Conservation (phyloP, 2,888 invertebrate genomes). For the Athetis lepigone region DNA sequence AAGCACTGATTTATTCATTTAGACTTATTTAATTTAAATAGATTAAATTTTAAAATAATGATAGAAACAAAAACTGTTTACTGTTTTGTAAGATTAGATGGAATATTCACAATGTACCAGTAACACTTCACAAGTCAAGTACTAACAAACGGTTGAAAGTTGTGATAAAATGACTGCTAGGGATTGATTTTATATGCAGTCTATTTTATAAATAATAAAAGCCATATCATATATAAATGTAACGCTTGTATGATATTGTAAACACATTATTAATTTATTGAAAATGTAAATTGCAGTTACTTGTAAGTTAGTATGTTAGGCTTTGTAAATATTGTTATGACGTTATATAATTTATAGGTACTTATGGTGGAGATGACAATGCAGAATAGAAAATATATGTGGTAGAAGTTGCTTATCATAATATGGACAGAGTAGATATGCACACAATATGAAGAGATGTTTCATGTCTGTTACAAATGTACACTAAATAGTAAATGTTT, state of each 20-base stretch:
- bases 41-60: conserved; percentile 30
- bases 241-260: conserved; percentile 90
- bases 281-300: conserved; percentile 89
- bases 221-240: conserved; percentile 89
- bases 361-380: conserved; percentile 81
- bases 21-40: conserved; percentile 41
- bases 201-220: conserved; percentile 81
- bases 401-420: conserved; percentile 83
- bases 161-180: conserved; percentile 81
- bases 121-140: conserved; percentile 45
- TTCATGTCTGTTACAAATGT: conserved; percentile 82
- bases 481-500: conserved; percentile 85
- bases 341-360: conserved; percentile 91
- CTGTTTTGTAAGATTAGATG: conserved; percentile 35
- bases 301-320: conserved; percentile 89
- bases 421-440: conserved; percentile 83
- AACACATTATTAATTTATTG: conserved; percentile 89
- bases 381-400: conserved; percentile 83
- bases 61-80: conserved; percentile 41
- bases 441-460: conserved; percentile 79
- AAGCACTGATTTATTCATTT: conserved; percentile 60
- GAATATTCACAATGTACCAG: conserved; percentile 39
- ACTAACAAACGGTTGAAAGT: conserved; percentile 53
- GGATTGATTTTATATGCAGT: conserved; percentile 81
- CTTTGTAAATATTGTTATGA: conserved; percentile 91